Percentiles rank a stretch among this genome's conserved stretches.
phyloP scores from a whole-genome alignment of 2,113 vertebrate genomes.

The Hippocampus mohnikei region DNA sequence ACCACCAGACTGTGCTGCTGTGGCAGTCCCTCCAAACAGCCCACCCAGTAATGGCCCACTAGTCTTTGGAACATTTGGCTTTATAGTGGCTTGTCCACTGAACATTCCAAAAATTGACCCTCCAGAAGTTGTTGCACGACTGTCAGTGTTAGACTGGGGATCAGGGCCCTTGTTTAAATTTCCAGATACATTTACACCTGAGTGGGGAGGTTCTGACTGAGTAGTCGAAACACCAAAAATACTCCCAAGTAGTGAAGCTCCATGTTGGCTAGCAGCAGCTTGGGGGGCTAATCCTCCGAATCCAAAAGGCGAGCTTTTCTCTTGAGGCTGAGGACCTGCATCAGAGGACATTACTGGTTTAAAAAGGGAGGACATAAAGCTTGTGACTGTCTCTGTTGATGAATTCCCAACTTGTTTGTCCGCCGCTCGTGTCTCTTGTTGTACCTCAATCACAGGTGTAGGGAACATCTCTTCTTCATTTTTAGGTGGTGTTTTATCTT shows the following conservation, averaged over 20 bases:
- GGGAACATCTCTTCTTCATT: constrained; percentile 23
- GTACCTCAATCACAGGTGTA: constrained; percentile 38
- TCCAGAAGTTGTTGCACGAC: constrained; percentile 22
- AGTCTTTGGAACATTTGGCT: constrained; percentile 39
- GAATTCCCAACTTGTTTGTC: constrained; percentile 75
- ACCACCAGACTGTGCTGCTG: constrained; percentile 39
- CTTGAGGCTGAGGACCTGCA: constrained; percentile 64
- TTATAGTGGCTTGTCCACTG: constrained; percentile 48
- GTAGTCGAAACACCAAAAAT: constrained; percentile 77
- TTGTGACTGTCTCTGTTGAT: constrained; percentile 82
- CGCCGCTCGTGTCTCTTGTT: constrained; percentile 57
- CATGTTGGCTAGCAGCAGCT: constrained; percentile 62
- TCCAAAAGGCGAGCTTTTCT: constrained; percentile 77
- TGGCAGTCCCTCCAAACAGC: constrained; percentile 57
- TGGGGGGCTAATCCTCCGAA: constrained; percentile 51
- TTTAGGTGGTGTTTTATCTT: constrained; percentile 34
- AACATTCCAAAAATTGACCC: constrained; percentile 63
- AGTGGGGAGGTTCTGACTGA: constrained; percentile 42
- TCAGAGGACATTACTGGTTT: constrained; percentile 46
- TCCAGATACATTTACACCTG: constrained; percentile 39
- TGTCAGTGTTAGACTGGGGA: constrained; percentile 39
- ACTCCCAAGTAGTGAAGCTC: constrained; percentile 73
- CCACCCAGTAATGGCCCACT: constrained; percentile 59
- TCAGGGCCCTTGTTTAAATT: constrained; percentile 57
- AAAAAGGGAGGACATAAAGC: constrained; percentile 78